Conservation (phyloP, 2,888 invertebrate species). For the Agriotes lineatus region DNA sequence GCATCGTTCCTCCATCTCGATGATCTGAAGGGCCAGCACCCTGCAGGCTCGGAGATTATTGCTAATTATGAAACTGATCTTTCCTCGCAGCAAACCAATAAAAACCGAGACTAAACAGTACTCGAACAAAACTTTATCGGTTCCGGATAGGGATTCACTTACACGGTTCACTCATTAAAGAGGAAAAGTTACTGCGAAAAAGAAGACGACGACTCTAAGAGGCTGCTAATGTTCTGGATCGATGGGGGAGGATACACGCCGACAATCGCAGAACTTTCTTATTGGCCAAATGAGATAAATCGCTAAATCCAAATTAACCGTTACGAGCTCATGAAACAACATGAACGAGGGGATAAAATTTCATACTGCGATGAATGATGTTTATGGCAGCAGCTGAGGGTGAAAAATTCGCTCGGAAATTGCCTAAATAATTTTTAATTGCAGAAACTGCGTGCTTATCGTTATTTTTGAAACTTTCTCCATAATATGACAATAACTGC, state of each 20-base stretch:
- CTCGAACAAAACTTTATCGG: slow-evolving; percentile 45
- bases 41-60: not conserved
- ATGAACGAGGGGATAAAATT: too few species aligned
- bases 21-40: not conserved
- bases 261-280: not conserved
- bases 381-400: too few species aligned
- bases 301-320: not conserved
- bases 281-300: not conserved
- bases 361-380: too few species aligned
- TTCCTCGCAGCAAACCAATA: slow-evolving; percentile 39
- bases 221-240: slow-evolving; percentile 45
- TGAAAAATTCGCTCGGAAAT: too few species aligned
- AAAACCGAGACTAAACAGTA: slow-evolving; percentile 43
- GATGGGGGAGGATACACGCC: slow-evolving; percentile 25
- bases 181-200: slow-evolving; percentile 45
- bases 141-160: slow-evolving; percentile 45
- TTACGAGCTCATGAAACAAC: too few species aligned
- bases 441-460: too few species aligned
- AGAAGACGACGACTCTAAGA: slow-evolving; percentile 32
- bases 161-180: slow-evolving; percentile 48
- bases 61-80: slow-evolving; percentile 22
- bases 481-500: too few species aligned
- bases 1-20: not conserved
- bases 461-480: too few species aligned
- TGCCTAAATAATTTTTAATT: too few species aligned